phyloP scores from a whole-genome alignment of 2,888 invertebrate genomes.

The Scaptomyza tumidula region DNA sequence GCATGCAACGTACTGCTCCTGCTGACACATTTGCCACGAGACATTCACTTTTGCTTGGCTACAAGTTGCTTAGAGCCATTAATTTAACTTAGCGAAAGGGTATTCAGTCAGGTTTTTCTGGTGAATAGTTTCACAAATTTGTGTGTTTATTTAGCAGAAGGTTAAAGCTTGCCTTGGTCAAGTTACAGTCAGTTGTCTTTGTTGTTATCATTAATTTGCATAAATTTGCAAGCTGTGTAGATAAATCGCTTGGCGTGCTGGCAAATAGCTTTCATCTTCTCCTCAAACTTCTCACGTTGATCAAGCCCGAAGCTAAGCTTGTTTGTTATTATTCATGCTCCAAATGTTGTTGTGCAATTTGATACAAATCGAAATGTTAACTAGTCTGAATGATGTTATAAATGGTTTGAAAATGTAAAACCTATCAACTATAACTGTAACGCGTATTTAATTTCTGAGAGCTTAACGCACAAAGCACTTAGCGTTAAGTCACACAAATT shows the following conservation, averaged over 20 bases:
- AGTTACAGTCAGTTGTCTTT: conserved; percentile 8
- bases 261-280: conserved; percentile 47
- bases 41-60: conserved; percentile 61
- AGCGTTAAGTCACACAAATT: conserved; percentile 67
- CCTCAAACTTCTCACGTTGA: conserved; percentile 68
- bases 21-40: conserved; percentile 17
- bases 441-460: conserved; percentile 23
- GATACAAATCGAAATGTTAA: conserved; percentile 39
- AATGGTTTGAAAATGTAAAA: conserved; percentile 22
- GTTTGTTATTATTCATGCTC: conserved; percentile 65
- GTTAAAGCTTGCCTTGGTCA: conserved; percentile 17
- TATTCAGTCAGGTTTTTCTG: conserved; percentile 2
- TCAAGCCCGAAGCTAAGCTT: conserved; percentile 31
- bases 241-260: conserved; percentile 47
- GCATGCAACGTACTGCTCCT: conserved; percentile 14
- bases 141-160: conserved; percentile 31
- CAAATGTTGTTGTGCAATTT: conserved; percentile 67
- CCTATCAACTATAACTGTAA: conserved; percentile 13
- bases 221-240: conserved; percentile 49
- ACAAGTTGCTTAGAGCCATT: conserved; percentile 27
- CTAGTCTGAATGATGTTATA: conserved; percentile 36
- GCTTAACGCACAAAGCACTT: conserved; percentile 42
- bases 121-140: conserved; percentile 26
- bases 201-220: conserved; percentile 62
- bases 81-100: conserved; percentile 45